Base-by-base conservation (phyloP, 2,797 vertebrate species). In the Phyllotis vaccarum region DNA sequence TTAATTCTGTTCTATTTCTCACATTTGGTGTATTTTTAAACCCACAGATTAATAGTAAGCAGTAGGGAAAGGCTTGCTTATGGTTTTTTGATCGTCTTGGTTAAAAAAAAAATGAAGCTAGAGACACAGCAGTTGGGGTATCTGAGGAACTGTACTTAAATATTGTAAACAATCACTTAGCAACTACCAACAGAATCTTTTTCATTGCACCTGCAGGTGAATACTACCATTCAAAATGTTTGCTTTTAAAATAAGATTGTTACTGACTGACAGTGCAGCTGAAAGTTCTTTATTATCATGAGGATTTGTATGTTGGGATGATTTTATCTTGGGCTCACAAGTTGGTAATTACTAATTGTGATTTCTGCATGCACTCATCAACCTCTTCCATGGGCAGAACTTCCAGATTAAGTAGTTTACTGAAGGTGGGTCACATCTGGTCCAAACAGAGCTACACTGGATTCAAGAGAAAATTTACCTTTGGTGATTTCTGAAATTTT, bases 1-100 rank as follows among this genome's bases (percentile, higher is more conserved):
- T 56, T 43, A 43, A 43, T 66, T 93, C 37, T 66, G 5, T 31
- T 90, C 93, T 78, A 24, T 91, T 89, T 93, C n/a, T 56, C 11
- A 64, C 60, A 81, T 62, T 64, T 11, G 60, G 27, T 56, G 8
- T 34, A 87, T 90, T 94, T 95, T 94, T 86, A 56, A 83, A 95
- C 68, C 75, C 64, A 19, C 8, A 62, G 86, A 89, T 89, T 93
- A 96, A 92, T 91, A 89, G 90, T 76, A 37, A 31, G 40, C 46
- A 52, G 54, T 49, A 94, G 24, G 58, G 19, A 60, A 96, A 92
- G 37, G 34, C 9, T 79, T 75, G 16, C 62, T 64, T 52, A 34
- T 76, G 31, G 9, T 21, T 82, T 49, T 81, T 95, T 58, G 24
- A 43, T 89, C 10, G 91, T 89, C 40, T 92, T 16, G 13, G 49